A percentile compares a stretch with the other conserved stretches of the same genome.
Conservation (phyloP, 1,140 invertebrate genomes). For the Idris sp. region DNA sequence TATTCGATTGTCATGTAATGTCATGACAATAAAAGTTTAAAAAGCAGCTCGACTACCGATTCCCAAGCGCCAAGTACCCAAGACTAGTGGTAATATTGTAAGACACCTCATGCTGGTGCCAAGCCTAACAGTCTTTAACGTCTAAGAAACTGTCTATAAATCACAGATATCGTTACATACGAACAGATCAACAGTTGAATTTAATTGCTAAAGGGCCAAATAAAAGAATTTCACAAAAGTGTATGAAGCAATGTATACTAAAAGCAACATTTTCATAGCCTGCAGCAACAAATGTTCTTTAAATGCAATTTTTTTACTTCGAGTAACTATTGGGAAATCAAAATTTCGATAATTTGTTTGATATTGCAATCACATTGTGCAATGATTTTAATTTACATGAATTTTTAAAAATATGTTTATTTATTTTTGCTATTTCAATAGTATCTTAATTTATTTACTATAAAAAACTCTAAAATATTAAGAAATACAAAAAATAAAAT, state of each 20-base stretch:
- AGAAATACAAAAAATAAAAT: too few species aligned
- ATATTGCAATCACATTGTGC: too few species aligned
- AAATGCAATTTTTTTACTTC: too few species aligned
- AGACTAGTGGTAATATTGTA: not conserved
- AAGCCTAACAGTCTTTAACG: slow-evolving; percentile 4
- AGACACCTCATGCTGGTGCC: slow-evolving; percentile 8
- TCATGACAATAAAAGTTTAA: slow-evolving; percentile 45
- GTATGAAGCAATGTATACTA: not conserved
- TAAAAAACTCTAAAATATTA: too few species aligned
- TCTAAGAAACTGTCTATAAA: slow-evolving; percentile 19
- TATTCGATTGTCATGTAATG: slow-evolving; percentile 27
- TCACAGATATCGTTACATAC: slow-evolving; percentile 14
- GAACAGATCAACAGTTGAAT: slow-evolving; percentile 3
- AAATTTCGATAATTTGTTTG: too few species aligned
- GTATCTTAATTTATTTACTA: too few species aligned
- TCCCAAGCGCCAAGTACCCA: slow-evolving; percentile 21
- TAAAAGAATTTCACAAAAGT: slow-evolving; percentile 5
- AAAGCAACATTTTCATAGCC: not conserved
- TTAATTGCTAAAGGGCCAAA: slow-evolving; percentile 8
- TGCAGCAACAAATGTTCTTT: too few species aligned
- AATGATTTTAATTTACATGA: too few species aligned
- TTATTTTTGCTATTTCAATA: too few species aligned
- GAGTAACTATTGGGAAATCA: too few species aligned
- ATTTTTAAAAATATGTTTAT: too few species aligned
- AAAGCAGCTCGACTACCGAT: slow-evolving; percentile 41